Evolutionary conservation across 92 coral and sea anemone species (phyloP).

Genomic region (Bergia puertoricense): DNA sequence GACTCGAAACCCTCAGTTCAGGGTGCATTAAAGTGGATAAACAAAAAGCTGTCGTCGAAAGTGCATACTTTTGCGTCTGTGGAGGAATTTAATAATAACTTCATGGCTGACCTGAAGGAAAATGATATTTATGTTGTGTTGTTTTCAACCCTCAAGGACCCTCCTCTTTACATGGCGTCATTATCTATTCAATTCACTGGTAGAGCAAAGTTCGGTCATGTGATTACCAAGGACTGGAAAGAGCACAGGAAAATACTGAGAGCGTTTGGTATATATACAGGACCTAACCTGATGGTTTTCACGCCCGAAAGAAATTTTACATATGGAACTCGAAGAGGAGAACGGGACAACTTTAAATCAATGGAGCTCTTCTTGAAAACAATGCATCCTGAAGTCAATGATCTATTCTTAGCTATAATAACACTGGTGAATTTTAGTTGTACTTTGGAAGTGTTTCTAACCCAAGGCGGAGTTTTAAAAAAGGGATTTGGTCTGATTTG

Average conservation of each 20-base stretch:
- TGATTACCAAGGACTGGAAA: constrained; percentile 56
- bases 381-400: constrained; percentile 95
- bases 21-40: constrained; percentile 81
- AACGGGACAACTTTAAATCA: constrained; percentile 62
- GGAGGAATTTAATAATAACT: constrained; percentile 55
- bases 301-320: constrained; percentile 85
- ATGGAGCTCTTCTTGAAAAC: constrained; percentile 84
- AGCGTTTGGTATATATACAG: constrained; percentile 62
- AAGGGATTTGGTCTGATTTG: constrained; percentile 69
- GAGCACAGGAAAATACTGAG: constrained; percentile 60
- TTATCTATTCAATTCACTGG: constrained; percentile 94
- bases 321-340: constrained; percentile 87
- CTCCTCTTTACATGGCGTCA: constrained; percentile 88
- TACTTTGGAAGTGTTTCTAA: constrained; percentile 75
- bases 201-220: constrained; percentile 88
- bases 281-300: constrained; percentile 79
- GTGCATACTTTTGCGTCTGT: constrained; percentile 56
- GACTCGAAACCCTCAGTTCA: constrained; percentile 78
- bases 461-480: constrained; percentile 88
- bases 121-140: constrained; percentile 78
- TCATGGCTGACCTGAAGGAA: constrained; percentile 51
- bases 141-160: constrained; percentile 76
- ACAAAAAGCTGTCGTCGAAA: constrained; percentile 73
- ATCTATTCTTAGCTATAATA: constrained; percentile 76
- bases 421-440: constrained; percentile 78